Percentiles rank a stretch among this genome's conserved stretches.
Evolutionary conservation across 2,797 vertebrate species (phyloP).

Genomic region (Pipistrellus pipistrellus): DNA sequence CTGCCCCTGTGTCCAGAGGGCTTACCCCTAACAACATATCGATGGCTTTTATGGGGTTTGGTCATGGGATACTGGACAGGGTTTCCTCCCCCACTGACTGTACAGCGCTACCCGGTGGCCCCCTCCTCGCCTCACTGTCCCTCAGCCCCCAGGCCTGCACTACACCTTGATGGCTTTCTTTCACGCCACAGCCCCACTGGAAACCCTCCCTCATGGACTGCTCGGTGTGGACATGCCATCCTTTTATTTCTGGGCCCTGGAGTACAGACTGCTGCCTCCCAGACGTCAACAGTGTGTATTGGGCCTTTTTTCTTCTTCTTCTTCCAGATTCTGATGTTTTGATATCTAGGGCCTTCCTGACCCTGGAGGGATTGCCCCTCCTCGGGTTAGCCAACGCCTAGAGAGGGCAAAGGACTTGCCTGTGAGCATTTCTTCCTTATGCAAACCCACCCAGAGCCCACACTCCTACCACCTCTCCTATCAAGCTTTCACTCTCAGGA

Average conservation of each 20-base stretch:
- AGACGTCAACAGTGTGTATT: not conserved
- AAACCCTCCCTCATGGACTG: rapidly evolving
- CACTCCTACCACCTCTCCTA: rapidly evolving
- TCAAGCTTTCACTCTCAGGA: not conserved
- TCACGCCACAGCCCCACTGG: not conserved
- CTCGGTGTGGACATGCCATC: not conserved
- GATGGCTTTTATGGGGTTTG: not conserved
- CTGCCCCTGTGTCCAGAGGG: not conserved
- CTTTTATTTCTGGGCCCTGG: not conserved
- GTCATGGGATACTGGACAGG: not conserved
- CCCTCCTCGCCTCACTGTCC: not conserved
- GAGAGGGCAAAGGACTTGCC: not conserved
- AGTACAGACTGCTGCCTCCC: rapidly evolving
- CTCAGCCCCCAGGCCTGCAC: not conserved
- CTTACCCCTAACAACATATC: not conserved
- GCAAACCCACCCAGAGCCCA: not conserved
- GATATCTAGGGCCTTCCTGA: not conserved
- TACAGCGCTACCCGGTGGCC: rapidly evolving
- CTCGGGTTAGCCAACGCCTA: not conserved
- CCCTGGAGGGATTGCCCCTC: not conserved
- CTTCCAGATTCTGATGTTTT: not conserved
- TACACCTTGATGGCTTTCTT: not conserved
- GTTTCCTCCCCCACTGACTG: not conserved
- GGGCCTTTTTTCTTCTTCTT: too few relatives aligned
- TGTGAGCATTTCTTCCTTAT: rapidly evolving